Conservation (phyloP, 2,797 vertebrate species). For the Petrocephalus sullivani region DNA sequence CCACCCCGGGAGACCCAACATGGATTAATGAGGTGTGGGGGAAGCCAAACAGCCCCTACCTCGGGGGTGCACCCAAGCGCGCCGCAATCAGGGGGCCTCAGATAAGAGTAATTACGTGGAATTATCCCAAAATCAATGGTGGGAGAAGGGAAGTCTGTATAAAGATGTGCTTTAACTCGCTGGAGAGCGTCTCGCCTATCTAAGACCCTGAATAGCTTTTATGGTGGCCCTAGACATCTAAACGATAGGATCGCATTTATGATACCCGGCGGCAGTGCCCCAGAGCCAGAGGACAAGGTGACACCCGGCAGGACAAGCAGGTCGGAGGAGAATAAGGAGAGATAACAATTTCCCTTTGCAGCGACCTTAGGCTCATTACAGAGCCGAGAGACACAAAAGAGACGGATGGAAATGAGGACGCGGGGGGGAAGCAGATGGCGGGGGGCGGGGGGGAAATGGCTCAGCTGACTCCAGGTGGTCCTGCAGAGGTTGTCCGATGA, state of each 20-base stretch:
- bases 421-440: neutral
- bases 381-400: neutral
- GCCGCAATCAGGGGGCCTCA: constrained; percentile 28
- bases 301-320: neutral
- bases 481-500: neutral
- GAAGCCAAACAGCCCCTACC: constrained; percentile 25
- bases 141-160: constrained; percentile 30
- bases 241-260: neutral
- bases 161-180: neutral
- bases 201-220: neutral
- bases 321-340: neutral
- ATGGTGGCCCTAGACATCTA: neutral
- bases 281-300: neutral
- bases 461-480: neutral
- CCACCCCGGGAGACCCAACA: constrained; percentile 28
- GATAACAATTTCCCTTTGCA: neutral
- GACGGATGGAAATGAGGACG: neutral
- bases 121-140: constrained; percentile 46
- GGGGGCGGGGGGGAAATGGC: neutral
- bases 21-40: constrained; percentile 40
- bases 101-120: constrained; percentile 46
- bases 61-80: constrained; percentile 19
- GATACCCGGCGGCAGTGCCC: neutral
- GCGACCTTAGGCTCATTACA: neutral
- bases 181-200: neutral